Base-by-base conservation (phyloP, 2,888 invertebrate genomes). In the Heliconius aoede region DNA sequence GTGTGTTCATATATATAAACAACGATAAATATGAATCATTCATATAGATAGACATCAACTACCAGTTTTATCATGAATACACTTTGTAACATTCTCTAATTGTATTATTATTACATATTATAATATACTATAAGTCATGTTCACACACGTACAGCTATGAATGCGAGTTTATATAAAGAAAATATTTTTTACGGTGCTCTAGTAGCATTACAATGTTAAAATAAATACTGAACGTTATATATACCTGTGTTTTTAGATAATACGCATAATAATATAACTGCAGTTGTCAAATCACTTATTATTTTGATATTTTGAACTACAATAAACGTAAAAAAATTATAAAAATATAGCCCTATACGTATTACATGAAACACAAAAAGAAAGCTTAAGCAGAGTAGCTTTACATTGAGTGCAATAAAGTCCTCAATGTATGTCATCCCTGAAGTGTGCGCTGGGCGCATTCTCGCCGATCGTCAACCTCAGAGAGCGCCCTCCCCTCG, bases 401-500 rank as follows among this genome's bases (percentile, higher is more conserved):
- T 78, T 74, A 75, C 68, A 76, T 72, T 26, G 78, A 75, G 67
- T 62, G 80, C 87, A 89, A 88, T 89, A 89, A 89, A 90, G 87
- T 88, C 86, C 88, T 89, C 89, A 90, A 89, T 90, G 87, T 88
- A 88, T 87, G 84, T 84, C 85, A 86, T 83, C 89, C 87, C 88
- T 86, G 86, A 87, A 89, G 87, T 84, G 87, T 87, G 89, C 87
- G 86, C 86, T 87, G 86, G 88, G 88, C 88, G 89, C 91, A 91
- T 91, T 91, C 92, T 90, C 89, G 86, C 86, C 86, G 92, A 92
- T 88, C 91, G 90, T 91, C 92, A 92, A 93, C 93, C 92, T 91
- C 90, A 86, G 81, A 86, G 81, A 36, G 64, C 78, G 81, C 83
- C 84, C 83, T 85, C 85, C 85, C 86, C 85, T 85, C 84, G 84